phyloP scores from a whole-genome alignment of 2,113 vertebrate species.

The Ophiodon elongatus region DNA sequence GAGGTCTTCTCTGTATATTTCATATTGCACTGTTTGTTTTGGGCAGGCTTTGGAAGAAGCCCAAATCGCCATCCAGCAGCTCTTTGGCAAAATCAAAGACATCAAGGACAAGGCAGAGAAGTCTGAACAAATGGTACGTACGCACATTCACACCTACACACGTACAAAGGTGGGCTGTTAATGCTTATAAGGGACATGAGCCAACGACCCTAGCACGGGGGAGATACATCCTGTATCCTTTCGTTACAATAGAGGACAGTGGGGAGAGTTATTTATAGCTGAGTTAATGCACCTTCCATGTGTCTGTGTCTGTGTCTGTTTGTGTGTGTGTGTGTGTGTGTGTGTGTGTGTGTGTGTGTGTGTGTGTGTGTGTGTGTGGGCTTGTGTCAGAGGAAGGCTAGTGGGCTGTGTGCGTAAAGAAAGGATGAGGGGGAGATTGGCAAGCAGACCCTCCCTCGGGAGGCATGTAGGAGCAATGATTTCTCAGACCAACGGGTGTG shows the following conservation, averaged over 20 bases:
- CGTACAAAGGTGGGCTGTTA: background rate
- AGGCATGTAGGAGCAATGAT: constrained; percentile 46
- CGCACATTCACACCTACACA: constrained; percentile 12
- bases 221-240: background rate
- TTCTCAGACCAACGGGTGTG: constrained; percentile 39
- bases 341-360: constrained; percentile 54
- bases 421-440: constrained; percentile 42
- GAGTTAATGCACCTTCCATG: constrained; percentile 48
- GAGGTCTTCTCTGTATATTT: constrained; percentile 9
- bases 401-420: constrained; percentile 31
- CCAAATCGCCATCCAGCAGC: constrained; percentile 97
- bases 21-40: constrained; percentile 54
- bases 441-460: constrained; percentile 45
- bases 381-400: constrained; percentile 41
- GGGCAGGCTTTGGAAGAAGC: constrained; percentile 96
- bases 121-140: constrained; percentile 97
- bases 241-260: constrained; percentile 37
- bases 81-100: constrained; percentile 99
- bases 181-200: constrained; percentile 16
- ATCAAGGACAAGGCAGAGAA: constrained; percentile 99
- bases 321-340: constrained; percentile 53
- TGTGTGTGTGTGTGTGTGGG: constrained; percentile 51
- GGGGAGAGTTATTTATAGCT: constrained; percentile 40
- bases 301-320: constrained; percentile 56
- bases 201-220: constrained; percentile 1